Evolutionary conservation across 1,140 invertebrate genomes (phyloP).

Genomic region (Dysdera silvatica): DNA sequence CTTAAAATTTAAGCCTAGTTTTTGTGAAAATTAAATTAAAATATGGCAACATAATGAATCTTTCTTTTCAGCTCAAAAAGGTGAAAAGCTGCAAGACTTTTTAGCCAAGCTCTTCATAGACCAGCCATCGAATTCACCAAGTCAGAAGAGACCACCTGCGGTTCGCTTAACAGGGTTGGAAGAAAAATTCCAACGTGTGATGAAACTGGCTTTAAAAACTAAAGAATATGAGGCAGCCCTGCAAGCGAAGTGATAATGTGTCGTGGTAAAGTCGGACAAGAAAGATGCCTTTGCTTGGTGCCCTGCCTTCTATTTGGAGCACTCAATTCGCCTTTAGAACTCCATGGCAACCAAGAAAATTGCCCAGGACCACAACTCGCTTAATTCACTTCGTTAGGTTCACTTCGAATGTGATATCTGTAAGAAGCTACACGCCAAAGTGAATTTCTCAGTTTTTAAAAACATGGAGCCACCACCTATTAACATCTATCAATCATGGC

Average conservation of each 20-base stretch:
- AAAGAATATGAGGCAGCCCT: conserved; percentile 6
- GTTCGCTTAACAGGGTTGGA: conserved; percentile 1
- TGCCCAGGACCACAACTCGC: too few relatives aligned
- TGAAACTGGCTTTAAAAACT: neutral
- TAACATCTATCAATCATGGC: too few relatives aligned
- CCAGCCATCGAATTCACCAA: conserved; percentile 11
- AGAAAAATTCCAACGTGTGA: neutral
- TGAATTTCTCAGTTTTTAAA: too few relatives aligned
- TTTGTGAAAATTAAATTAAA: neutral
- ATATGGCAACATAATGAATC: neutral
- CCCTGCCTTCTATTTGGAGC: neutral
- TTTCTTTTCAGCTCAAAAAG: conserved; percentile 8
- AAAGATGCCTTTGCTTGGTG: too few relatives aligned
- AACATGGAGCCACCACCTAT: too few relatives aligned
- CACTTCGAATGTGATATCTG: too few relatives aligned
- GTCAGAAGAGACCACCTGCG: neutral
- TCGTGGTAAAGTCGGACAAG: too few relatives aligned
- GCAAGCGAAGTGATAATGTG: conserved; percentile 7
- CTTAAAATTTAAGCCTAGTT: neutral
- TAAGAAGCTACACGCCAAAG: too few relatives aligned
- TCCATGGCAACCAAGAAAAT: too few relatives aligned
- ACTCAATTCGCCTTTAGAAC: neutral
- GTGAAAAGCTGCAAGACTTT: conserved; percentile 18
- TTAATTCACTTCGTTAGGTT: too few relatives aligned
- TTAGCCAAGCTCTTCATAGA: conserved; percentile 12